Evolutionary conservation across 2,888 invertebrate genomes (phyloP).

Genomic region (Lasioglossum calceatum): DNA sequence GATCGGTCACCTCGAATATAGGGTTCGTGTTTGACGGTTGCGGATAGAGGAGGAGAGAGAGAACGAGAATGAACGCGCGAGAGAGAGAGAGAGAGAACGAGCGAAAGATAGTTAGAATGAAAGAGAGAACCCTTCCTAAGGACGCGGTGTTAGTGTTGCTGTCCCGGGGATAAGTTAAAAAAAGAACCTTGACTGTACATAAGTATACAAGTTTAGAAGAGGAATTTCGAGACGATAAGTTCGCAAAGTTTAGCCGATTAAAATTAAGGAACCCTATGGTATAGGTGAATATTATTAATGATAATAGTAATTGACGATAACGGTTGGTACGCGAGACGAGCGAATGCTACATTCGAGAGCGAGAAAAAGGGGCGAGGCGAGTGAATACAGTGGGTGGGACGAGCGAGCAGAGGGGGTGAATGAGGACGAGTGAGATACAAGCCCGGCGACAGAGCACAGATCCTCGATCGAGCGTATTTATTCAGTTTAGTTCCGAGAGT

Average conservation of each 20-base stretch:
- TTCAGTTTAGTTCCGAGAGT: slow-evolving; percentile 75
- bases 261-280: slow-evolving; percentile 60
- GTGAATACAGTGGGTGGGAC: neutral
- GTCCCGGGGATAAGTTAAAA: slow-evolving; percentile 51
- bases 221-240: slow-evolving; percentile 66
- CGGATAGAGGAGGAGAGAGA: slow-evolving; percentile 7
- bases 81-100: neutral
- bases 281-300: slow-evolving; percentile 64
- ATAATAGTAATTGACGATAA: slow-evolving; percentile 59
- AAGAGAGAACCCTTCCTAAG: slow-evolving; percentile 64
- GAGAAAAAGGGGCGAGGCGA: neutral
- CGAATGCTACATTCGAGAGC: slow-evolving; percentile 18
- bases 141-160: slow-evolving; percentile 61
- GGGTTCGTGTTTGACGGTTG: slow-evolving; percentile 38
- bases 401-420: neutral
- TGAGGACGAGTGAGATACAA: slow-evolving; percentile 36
- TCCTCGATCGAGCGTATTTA: slow-evolving; percentile 75
- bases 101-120: slow-evolving; percentile 1
- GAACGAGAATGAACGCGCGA: slow-evolving; percentile 1
- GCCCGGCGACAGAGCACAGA: slow-evolving; percentile 76
- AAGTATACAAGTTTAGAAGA: slow-evolving; percentile 65
- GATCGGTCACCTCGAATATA: slow-evolving; percentile 56
- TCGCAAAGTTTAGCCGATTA: slow-evolving; percentile 72
- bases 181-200: slow-evolving; percentile 74
- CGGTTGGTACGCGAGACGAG: slow-evolving; percentile 43